Evolutionary conservation across 53 echinoderm and acorn worm genomes (phyloP).

Genomic region (Holothuria leucospilota): DNA sequence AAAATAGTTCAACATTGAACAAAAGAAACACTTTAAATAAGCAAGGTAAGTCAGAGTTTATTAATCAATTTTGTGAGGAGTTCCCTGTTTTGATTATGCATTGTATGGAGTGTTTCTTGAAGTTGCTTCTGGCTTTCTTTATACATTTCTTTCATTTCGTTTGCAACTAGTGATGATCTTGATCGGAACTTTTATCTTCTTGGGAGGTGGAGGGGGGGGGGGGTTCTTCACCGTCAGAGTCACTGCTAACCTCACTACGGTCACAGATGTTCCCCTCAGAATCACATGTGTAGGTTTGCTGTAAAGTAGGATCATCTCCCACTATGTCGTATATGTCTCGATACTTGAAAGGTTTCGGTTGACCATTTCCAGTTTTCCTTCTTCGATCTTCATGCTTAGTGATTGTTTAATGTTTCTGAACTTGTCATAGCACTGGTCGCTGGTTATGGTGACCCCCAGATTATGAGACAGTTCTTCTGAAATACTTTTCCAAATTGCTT

Average conservation of each 20-base stretch:
- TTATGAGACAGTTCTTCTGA: background rate
- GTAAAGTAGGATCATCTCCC: constrained; percentile 21
- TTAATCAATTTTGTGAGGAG: background rate
- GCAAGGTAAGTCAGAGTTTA: background rate
- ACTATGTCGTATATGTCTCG: constrained; percentile 29
- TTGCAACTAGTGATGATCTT: constrained; percentile 10
- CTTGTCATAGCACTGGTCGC: constrained; percentile 22
- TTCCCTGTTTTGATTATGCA: constrained; percentile 7
- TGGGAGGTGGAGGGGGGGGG: background rate
- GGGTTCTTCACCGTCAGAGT: constrained; percentile 6
- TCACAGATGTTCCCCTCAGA: constrained; percentile 12
- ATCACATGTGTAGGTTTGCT: constrained; percentile 13
- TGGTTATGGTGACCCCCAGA: background rate
- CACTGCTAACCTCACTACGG: background rate
- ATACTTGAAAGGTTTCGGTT: constrained; percentile 26
- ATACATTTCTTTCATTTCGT: constrained; percentile 14
- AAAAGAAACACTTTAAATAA: too few relatives aligned
- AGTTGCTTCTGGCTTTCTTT: background rate
- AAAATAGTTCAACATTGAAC: too few relatives aligned
- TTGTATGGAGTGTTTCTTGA: background rate
- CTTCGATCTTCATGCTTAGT: constrained; percentile 16
- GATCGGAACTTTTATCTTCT: background rate
- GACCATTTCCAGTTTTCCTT: constrained; percentile 32
- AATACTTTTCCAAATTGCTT: constrained; percentile 5
- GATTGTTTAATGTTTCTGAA: constrained; percentile 19